phyloP scores from a whole-genome alignment of 2,888 invertebrate species.

The Alcis repandata region DNA sequence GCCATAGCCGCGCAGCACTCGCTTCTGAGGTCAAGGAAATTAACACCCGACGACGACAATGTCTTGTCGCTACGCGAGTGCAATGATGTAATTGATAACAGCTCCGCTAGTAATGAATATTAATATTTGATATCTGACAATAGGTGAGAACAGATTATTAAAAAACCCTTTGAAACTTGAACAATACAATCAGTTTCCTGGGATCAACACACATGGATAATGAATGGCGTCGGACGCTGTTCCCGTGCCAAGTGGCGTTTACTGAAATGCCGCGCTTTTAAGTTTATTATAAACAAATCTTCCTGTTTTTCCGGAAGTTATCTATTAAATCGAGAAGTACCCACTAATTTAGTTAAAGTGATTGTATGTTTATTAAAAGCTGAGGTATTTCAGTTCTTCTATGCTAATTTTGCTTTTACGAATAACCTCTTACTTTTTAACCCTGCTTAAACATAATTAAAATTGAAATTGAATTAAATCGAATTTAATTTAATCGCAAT shows the following conservation, averaged over 20 bases:
- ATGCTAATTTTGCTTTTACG: no score
- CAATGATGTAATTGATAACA: slow-evolving; percentile 30
- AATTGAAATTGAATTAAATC: no score
- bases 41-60: slow-evolving; percentile 46
- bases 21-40: slow-evolving; percentile 69
- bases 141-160: slow-evolving; percentile 31
- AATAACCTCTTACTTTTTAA: no score
- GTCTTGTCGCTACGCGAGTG: slow-evolving; percentile 32
- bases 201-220: slow-evolving; percentile 31
- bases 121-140: slow-evolving; percentile 34
- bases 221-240: slow-evolving; percentile 27
- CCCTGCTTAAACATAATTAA: no score
- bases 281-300: slow-evolving; percentile 22
- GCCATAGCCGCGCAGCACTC: slow-evolving; percentile 57
- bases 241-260: slow-evolving; percentile 38
- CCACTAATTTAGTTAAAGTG: background rate
- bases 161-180: slow-evolving; percentile 27
- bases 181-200: slow-evolving; percentile 39
- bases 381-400: no score
- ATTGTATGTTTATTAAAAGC: background rate
- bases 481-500: no score
- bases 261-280: slow-evolving; percentile 34
- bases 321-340: background rate
- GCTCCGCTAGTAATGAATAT: slow-evolving; percentile 31
- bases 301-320: slow-evolving; percentile 28